Base-by-base conservation (phyloP, 2,888 invertebrate genomes). In the Parnassius orleans region DNA sequence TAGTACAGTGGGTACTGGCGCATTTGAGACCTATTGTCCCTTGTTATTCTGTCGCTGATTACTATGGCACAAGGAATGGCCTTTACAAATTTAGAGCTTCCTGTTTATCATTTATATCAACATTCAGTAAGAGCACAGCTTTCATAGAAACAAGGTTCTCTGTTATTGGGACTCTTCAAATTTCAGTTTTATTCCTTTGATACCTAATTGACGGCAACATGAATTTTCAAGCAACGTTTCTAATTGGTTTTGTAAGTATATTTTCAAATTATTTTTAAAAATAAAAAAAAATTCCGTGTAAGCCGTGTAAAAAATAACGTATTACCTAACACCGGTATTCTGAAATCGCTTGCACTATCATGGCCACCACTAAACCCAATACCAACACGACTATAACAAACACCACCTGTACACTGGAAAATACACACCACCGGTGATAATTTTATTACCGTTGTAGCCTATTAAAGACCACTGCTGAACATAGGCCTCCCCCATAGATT, bases 31-130 rank as follows among this genome's bases (percentile, higher is more conserved):
- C 72, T 71, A 76, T 80, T 80, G 77, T 82, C 78, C 78, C 60
- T 58, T 58, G 63, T 65, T 58, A 67, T 68, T 70, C 68, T 50
- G 66, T 66, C 63, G 33, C 65, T 66, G 67, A 71, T 81, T 80
- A 78, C 73, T 72, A 68, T 68, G 72, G 75, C 75, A 75, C 74
- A 77, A 76, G 77, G 80, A 76, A 79, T 83, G 76, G 66, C 72
- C 68, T 74, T 75, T 77, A 73, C 69, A 71, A 82, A 82, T 75
- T 83, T 76, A 79, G 71, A 68, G 69, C 80, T 81, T 87, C 87
- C 88, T 85, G 86, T 77, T 72, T 63, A 72, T 78, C 79, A 76
- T 78, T 76, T 76, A 71, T 68, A 73, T 53, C 43, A 55, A 58
- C 84, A 88, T 86, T 33, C 7, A 33, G 33, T 86, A 75, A 72